Base-by-base conservation (phyloP, 2,888 invertebrate genomes). In the Ectobius pallidus region DNA sequence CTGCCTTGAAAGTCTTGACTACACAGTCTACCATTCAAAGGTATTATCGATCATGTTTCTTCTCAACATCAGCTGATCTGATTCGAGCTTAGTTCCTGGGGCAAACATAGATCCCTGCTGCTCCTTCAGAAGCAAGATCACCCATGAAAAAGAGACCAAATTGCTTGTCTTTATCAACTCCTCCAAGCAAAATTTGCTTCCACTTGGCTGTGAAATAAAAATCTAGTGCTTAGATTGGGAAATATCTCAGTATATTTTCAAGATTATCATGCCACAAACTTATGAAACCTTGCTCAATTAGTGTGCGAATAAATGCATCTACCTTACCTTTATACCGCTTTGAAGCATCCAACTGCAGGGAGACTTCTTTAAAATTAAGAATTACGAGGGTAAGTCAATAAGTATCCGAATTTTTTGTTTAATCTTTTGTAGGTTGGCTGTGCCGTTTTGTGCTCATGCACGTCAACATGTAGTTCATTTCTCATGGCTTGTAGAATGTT, bases 21-120 rank as follows among this genome's bases (percentile, higher is more conserved):
- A 86, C 77, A 77, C 85, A 85, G 78, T 86, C 82, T 61, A 79
- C 78, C 49, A 87, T 81, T 67, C 87, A 87, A 75, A 80, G 83
- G 81, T 85, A 88, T 77, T 88, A 84, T 73, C 87, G 83, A 69
- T 82, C 81, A 42, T 49, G 75, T 76, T 39, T 77, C 75, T 80
- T 77, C 75, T 80, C 81, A 65, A 81, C 81, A 61, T 81, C 78
- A 72, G 83, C 82, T 9, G 81, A 80, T 79, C 86, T 82, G 71
- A 86, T 86, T 79, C 86, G 82, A 75, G 85, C 86, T 78, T 84
- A 86, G 79, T 86, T 86, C 49, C 86, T 81, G 65, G 86, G 86
- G 78, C 86, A 86, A 62, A 86, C 86, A 77, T 86, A 86, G 80
- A 83, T 86, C 76, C 86, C 86, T 77, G 86, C 86, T 72, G 85